Percentiles rank a stretch among this genome's conserved stretches.
These are phyloP conservation scores for Gavialis gangeticus DNA, from an alignment of 2,113 vertebrate species.

Conservation along the genomic window DNA sequence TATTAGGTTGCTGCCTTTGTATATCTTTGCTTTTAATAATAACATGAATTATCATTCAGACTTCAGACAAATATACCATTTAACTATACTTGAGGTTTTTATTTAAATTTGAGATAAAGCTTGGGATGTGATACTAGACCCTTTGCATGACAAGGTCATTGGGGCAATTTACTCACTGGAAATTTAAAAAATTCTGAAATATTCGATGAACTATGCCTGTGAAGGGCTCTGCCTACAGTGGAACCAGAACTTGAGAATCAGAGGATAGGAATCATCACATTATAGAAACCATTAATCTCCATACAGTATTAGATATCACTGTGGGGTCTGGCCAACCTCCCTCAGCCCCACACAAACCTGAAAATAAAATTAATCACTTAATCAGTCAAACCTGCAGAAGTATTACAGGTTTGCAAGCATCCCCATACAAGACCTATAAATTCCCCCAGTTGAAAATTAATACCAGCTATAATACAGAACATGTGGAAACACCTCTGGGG, in stretches of 20 bases:
- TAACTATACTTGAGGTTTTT: background rate
- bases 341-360: background rate
- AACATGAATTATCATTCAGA: background rate
- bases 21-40: background rate
- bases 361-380: constrained; percentile 8
- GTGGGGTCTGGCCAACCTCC: background rate
- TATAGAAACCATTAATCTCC: background rate
- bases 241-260: constrained; percentile 9
- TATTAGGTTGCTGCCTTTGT: background rate
- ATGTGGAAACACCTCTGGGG: background rate
- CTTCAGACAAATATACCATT: background rate
- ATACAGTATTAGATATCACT: background rate
- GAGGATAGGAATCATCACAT: background rate
- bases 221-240: background rate
- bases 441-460: constrained; percentile 20
- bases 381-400: constrained; percentile 6
- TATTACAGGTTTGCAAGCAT: constrained; percentile 20
- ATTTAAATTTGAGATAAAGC: background rate
- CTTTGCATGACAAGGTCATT: background rate
- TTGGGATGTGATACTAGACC: background rate
- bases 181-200: constrained; percentile 25
- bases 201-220: background rate
- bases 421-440: background rate
- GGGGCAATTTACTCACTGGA: constrained; percentile 2
- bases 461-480: background rate